Base-by-base conservation (phyloP, 2,888 invertebrate genomes). In the Morpho helenor region DNA sequence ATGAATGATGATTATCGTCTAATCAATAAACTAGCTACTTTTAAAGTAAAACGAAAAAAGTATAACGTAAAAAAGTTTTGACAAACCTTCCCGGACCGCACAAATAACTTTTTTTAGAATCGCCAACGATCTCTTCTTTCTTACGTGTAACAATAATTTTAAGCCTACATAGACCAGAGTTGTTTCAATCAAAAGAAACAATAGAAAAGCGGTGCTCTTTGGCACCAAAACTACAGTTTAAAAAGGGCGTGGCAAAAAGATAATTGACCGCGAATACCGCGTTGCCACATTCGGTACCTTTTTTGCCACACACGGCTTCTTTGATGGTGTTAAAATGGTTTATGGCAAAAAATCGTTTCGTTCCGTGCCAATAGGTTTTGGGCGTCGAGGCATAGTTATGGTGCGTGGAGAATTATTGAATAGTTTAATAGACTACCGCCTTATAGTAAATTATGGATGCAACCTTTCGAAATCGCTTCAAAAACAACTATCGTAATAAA, bases 351-450 rank as follows among this genome's bases (percentile, higher is more conserved):
- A 68, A 60, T 52, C 53, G 52, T 60, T 65, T 70, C 64, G 69
- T 72, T 71, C 67, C 68, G 55, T 31, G 23, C 64, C 59, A 45
- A 52, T 62, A 57, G 53, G 55, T 59, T 68, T 59, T 64, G 69
- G 68, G 69, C 68, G 68, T 73, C 70, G 63, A 67, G 67, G 50
- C 53, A 51, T 68, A 69, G 73, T 74, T 70, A 77, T 72, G 70
- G 69, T 66, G 73, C 73, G 71, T 76, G 67, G 68, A 76, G 65
- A 75, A 79, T 76, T 54, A 48, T 46, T 60, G 60, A 53, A 63
- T 62, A 43, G 22, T 56, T 52, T 57, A 56, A 58, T 53, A 45
- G 51, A 57, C 57, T 56, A 49, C 56, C 58, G 55, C 59, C 45
- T 57, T 40, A 40, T 47, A 47, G 16, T 8, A 40, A 10, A 31